Evolutionary conservation across 2,888 invertebrate genomes (phyloP), one percentile per base, ranked within the genome.

Genomic region (Lasioglossum villosulum): DNA sequence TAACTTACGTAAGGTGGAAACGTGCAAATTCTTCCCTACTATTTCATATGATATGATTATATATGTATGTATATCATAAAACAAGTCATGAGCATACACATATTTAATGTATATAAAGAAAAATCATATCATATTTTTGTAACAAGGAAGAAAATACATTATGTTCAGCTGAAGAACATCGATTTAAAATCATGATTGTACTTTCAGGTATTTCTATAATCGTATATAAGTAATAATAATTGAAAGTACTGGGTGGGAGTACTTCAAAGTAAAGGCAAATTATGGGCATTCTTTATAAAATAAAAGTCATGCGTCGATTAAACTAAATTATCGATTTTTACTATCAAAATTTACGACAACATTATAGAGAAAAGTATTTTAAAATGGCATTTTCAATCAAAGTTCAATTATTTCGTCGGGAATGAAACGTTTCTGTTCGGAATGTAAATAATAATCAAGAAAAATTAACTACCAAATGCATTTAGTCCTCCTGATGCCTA

Each of bases 181-280:
- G 6, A 48, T 37, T 76, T 52, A 72, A 83, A 80, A 75, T 83
- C 80, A 75, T 72, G 63, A 23, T 81, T 83, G 75, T 81, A 83
- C 81, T 75, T 81, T 83, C 68, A 77, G 34, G 56, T 48, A 39
- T 74, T 75, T 71, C 37, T 70, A 72, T 45, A 63, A 77, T 23
- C 5, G 16, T 48, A 52, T 48, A 39, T 45, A 30, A 56, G n/a
- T 45, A 63, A 72, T 45, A 63, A 72, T 52, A 78, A 73, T 68
- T 66, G 63, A 23, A 52, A 52, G 23, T 52, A 52, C 23, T 52
- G 6, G 23, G 27, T 34, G 34, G 8, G 39, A 27, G 34, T 52
- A 48, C 30, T 52, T 71, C 56, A 27, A 16, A n/a, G 0, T 23
- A 63, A 71, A 59, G 30, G 52, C 70, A 70, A 37, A 16, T 19